These are phyloP conservation scores for Liasis olivaceus DNA, from an alignment of 2,797 vertebrate genomes.

Conservation along the genomic window DNA sequence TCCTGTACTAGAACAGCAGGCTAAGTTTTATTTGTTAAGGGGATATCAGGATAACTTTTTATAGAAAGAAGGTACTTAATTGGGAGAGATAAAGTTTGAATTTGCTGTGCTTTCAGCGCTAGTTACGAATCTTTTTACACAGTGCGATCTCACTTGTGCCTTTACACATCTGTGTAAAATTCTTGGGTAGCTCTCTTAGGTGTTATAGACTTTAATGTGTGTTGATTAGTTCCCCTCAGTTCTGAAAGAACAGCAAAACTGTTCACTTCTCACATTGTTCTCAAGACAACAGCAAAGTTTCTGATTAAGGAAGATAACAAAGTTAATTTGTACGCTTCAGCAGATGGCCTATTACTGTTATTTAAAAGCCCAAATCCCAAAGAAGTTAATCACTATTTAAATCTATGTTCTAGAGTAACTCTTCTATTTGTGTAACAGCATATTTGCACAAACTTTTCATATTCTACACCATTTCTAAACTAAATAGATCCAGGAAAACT, in stretches of 20 bases:
- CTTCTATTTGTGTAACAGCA: neutral
- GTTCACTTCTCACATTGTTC: neutral
- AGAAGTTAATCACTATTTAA: neutral
- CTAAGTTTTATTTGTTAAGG: neutral
- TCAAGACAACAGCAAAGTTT: neutral
- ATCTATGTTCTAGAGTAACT: neutral
- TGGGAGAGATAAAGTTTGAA: neutral
- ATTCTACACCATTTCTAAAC: neutral
- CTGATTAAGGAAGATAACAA: neutral
- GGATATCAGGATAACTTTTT: neutral
- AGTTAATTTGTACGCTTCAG: neutral
- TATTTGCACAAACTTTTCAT: neutral
- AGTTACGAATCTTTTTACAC: neutral
- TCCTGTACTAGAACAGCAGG: neutral
- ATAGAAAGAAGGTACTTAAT: neutral
- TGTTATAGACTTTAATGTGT: neutral
- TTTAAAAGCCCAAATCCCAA: neutral
- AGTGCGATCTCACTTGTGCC: neutral
- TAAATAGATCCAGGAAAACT: neutral
- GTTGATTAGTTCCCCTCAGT: neutral
- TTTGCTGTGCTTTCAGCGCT: neutral
- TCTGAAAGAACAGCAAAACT: neutral
- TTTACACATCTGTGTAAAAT: neutral
- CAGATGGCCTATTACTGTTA: neutral
- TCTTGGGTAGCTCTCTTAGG: neutral